These are phyloP conservation scores for Aldrovandia affinis DNA, from an alignment of 2,797 vertebrate species.

Conservation along the genomic window DNA sequence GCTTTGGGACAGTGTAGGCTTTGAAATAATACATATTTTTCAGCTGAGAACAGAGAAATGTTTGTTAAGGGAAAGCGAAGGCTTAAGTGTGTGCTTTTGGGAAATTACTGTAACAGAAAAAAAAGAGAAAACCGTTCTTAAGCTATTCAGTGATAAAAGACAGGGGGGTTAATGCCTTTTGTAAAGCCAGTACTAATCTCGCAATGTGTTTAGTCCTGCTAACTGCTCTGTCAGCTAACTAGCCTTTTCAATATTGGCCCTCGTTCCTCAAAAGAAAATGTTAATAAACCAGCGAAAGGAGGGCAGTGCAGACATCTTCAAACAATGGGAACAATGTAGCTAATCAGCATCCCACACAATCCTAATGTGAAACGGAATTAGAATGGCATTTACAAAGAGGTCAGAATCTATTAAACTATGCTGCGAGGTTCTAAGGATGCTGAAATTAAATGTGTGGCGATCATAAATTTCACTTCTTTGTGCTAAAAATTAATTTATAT, in stretches of 20 bases:
- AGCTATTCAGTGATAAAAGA: constrained; percentile 19
- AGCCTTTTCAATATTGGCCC: constrained; percentile 11
- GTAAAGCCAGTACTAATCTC: constrained; percentile 30
- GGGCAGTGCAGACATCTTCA: constrained; percentile 49
- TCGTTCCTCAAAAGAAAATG: constrained; percentile 46
- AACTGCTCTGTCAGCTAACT: constrained; percentile 32
- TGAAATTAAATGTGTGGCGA: constrained; percentile 38
- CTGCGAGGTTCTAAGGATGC: constrained; percentile 40
- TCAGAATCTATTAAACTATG: constrained; percentile 44
- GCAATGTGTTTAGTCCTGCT: constrained; percentile 23
- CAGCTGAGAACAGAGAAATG: neutral
- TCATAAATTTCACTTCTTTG: constrained; percentile 34
- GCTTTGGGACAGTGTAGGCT: constrained; percentile 33
- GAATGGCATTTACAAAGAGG: constrained; percentile 51
- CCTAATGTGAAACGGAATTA: constrained; percentile 51
- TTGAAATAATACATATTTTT: constrained; percentile 40
- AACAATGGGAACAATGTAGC: constrained; percentile 53
- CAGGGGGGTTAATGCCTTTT: constrained; percentile 25
- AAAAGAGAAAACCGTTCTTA: constrained; percentile 30
- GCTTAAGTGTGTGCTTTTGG: constrained; percentile 14
- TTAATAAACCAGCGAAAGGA: constrained; percentile 50
- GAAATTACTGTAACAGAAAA: constrained; percentile 40
- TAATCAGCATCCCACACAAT: constrained; percentile 49
- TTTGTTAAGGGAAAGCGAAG: constrained; percentile 29
- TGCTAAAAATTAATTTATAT: constrained; percentile 53